Conservation (phyloP, 2,113 vertebrate genomes). For the Formicarius rufipectus region DNA sequence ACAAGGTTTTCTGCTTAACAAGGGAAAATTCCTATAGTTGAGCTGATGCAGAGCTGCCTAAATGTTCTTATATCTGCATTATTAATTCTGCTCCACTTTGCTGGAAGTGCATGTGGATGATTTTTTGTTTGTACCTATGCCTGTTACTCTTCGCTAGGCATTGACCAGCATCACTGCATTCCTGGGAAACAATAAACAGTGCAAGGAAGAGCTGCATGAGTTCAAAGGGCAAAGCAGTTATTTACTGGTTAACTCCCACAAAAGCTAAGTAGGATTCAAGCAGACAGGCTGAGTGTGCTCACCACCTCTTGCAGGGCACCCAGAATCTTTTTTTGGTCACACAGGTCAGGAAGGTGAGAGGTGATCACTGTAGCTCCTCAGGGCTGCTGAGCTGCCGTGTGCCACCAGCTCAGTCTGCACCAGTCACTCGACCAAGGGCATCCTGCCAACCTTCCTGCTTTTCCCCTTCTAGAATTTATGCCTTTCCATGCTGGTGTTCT, state of each 20-base stretch:
- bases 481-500: not conserved
- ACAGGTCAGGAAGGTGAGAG: not conserved
- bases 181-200: not conserved
- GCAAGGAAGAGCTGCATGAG: not conserved
- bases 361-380: not conserved
- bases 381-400: not conserved
- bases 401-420: not conserved
- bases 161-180: not conserved
- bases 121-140: not conserved
- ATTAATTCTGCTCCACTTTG: not conserved
- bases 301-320: not conserved
- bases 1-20: not conserved
- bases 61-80: not conserved
- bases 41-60: not conserved
- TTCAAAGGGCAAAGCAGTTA: not conserved
- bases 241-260: not conserved
- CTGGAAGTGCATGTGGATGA: not conserved
- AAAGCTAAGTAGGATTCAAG: not conserved
- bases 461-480: no score
- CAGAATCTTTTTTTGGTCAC: no score
- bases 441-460: accelerated
- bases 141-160: not conserved
- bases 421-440: accelerated
- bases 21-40: not conserved
- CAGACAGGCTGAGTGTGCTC: not conserved